Conservation (phyloP, 2,113 vertebrate species). For the Dromaius novaehollandiae region DNA sequence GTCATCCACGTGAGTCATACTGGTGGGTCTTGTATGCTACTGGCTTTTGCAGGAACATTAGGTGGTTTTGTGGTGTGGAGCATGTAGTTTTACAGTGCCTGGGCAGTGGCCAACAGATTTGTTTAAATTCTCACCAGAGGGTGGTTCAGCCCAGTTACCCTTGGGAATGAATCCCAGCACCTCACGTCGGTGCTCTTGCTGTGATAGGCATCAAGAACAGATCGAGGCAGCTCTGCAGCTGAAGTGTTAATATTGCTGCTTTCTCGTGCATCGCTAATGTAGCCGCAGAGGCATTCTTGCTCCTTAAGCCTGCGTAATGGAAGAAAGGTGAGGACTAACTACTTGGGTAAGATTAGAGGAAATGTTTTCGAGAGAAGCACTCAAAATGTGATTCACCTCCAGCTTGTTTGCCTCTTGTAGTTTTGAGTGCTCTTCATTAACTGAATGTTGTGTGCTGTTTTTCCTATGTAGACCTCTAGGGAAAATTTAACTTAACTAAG, state of each 20-base stretch:
- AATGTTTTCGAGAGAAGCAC: slow-evolving; percentile 9
- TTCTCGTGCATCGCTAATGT: background rate
- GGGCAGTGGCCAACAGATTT: slow-evolving; percentile 6
- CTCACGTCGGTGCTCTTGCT: background rate
- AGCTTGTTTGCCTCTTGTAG: slow-evolving; percentile 48
- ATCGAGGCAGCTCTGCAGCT: background rate
- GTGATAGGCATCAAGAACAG: background rate
- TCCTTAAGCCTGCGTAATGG: background rate
- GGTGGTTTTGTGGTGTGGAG: slow-evolving; percentile 45
- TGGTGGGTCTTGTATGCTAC: background rate
- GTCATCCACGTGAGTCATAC: background rate
- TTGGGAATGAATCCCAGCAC: background rate
- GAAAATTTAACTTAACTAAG: slow-evolving; percentile 39
- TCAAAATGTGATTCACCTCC: slow-evolving; percentile 18
- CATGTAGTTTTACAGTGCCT: slow-evolving; percentile 8
- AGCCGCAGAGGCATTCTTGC: background rate
- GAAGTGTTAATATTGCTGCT: background rate
- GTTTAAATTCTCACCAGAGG: background rate
- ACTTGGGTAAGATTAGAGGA: slow-evolving; percentile 16
- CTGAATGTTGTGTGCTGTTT: slow-evolving; percentile 25
- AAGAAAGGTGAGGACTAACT: background rate
- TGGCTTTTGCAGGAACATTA: slow-evolving; percentile 28
- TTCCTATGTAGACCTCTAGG: slow-evolving; percentile 15
- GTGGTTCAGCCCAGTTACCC: background rate
- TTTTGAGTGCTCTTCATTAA: slow-evolving; percentile 57